Percentiles rank a stretch among this genome's conserved stretches.
These are phyloP conservation scores for Leptinotarsa haldemani DNA, from an alignment of 2,888 invertebrate species.

Conservation along the genomic window DNA sequence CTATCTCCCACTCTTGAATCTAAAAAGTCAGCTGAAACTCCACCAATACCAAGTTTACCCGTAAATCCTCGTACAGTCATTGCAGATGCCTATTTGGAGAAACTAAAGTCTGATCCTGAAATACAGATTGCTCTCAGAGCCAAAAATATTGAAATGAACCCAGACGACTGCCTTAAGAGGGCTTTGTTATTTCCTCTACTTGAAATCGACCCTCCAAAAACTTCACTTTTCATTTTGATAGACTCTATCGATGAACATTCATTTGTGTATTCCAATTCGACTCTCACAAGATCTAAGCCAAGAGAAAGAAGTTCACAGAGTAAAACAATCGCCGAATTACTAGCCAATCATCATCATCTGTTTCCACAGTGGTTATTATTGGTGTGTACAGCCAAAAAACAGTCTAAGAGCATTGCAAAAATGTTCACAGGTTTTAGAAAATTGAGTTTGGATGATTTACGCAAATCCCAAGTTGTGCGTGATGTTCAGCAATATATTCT, in stretches of 20 bases:
- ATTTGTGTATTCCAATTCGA: slow-evolving; percentile 71
- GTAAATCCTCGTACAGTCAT: slow-evolving; percentile 73
- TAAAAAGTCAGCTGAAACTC: slow-evolving; percentile 55
- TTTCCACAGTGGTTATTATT: slow-evolving; percentile 94
- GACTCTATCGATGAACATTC: slow-evolving; percentile 92
- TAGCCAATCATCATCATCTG: slow-evolving; percentile 89
- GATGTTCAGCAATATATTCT: slow-evolving; percentile 97
- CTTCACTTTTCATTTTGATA: slow-evolving; percentile 85
- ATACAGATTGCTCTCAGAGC: slow-evolving; percentile 83
- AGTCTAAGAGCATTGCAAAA: slow-evolving; percentile 83
- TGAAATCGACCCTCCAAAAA: slow-evolving; percentile 88
- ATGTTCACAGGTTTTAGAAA: slow-evolving; percentile 91
- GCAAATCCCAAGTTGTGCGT: slow-evolving; percentile 89
- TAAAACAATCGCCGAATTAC: slow-evolving; percentile 82
- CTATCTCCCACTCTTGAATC: slow-evolving; percentile 55
- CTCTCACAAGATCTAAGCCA: slow-evolving; percentile 68
- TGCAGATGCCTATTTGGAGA: slow-evolving; percentile 86
- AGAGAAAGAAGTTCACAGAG: slow-evolving; percentile 66
- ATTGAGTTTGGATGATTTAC: slow-evolving; percentile 89
- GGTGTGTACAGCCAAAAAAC: slow-evolving; percentile 88
- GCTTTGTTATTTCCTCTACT: slow-evolving; percentile 88
- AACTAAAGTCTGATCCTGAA: slow-evolving; percentile 81
- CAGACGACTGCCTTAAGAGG: slow-evolving; percentile 91
- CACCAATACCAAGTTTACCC: slow-evolving; percentile 64
- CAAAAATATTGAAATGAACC: slow-evolving; percentile 85